Evolutionary conservation across 1,140 invertebrate genomes (phyloP).

Genomic region (Drosophila baimaii): DNA sequence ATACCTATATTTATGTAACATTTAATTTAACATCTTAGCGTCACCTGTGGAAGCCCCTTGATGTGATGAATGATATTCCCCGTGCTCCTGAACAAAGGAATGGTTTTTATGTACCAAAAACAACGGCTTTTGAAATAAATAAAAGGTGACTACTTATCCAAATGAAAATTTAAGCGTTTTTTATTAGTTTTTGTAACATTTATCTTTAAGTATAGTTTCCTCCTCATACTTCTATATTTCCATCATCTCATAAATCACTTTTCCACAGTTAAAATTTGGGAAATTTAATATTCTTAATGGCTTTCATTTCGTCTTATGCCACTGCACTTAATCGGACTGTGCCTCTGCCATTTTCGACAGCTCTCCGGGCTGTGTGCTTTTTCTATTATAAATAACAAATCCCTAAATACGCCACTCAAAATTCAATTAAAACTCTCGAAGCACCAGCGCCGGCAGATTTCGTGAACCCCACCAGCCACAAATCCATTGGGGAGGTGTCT

Average conservation of each 20-base stretch:
- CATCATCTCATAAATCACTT: background rate
- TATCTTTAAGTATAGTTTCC: too few relatives aligned
- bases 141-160: background rate
- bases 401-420: slow-evolving; percentile 80
- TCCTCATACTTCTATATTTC: background rate
- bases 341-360: slow-evolving; percentile 34
- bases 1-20: background rate
- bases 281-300: slow-evolving; percentile 6
- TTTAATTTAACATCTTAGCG: background rate
- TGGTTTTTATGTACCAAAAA: background rate
- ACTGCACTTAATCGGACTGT: slow-evolving; percentile 44
- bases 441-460: slow-evolving; percentile 71
- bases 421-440: slow-evolving; percentile 81
- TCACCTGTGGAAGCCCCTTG: too few relatives aligned
- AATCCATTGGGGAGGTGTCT: slow-evolving; percentile 59
- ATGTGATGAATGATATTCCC: too few relatives aligned
- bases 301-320: slow-evolving; percentile 8
- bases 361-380: slow-evolving; percentile 43
- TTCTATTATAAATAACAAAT: slow-evolving; percentile 83
- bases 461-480: slow-evolving; percentile 48
- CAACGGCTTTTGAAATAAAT: background rate
- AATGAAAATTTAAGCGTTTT: too few relatives aligned
- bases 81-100: too few relatives aligned
- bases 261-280: background rate
- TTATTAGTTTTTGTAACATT: too few relatives aligned